Conservation (phyloP, 2,113 vertebrate species). For the Chaetodon trifascialis region DNA sequence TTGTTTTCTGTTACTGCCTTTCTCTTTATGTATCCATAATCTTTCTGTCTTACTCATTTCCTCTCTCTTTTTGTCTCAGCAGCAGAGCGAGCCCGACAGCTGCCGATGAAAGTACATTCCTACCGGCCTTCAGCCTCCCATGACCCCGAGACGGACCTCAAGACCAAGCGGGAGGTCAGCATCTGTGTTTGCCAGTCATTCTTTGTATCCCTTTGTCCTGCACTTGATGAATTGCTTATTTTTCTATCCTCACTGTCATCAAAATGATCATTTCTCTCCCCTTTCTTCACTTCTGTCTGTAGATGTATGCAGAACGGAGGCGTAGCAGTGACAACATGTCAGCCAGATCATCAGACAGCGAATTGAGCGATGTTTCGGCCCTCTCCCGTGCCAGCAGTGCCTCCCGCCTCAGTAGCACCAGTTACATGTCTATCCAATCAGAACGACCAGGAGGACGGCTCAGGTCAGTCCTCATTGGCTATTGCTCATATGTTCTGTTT, state of each 20-base stretch:
- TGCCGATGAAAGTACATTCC: constrained; percentile 94
- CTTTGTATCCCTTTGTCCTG: background rate
- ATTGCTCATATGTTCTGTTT: background rate
- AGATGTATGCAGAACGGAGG: constrained; percentile 93
- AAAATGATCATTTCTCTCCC: background rate
- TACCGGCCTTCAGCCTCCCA: constrained; percentile 94
- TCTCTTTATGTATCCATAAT: background rate
- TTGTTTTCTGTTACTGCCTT: background rate
- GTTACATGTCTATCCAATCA: constrained; percentile 98
- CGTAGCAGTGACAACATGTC: constrained; percentile 97
- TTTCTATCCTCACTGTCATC: background rate
- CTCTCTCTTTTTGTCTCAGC: constrained; percentile 78
- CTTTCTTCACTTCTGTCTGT: background rate
- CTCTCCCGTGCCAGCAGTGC: constrained; percentile 97
- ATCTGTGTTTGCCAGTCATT: background rate
- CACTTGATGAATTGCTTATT: background rate
- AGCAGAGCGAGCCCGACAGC: constrained; percentile 93
- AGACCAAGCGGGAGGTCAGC: constrained; percentile 85
- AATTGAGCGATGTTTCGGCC: constrained; percentile 95
- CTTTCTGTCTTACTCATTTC: background rate
- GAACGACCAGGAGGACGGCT: constrained; percentile 93
- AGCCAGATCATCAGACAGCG: constrained; percentile 97
- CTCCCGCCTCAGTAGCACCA: constrained; percentile 98
- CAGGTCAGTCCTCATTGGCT: constrained; percentile 86
- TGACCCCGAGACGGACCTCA: constrained; percentile 92